Evolutionary conservation across 2,888 invertebrate species (phyloP).

Genomic region (Acleris literana): DNA sequence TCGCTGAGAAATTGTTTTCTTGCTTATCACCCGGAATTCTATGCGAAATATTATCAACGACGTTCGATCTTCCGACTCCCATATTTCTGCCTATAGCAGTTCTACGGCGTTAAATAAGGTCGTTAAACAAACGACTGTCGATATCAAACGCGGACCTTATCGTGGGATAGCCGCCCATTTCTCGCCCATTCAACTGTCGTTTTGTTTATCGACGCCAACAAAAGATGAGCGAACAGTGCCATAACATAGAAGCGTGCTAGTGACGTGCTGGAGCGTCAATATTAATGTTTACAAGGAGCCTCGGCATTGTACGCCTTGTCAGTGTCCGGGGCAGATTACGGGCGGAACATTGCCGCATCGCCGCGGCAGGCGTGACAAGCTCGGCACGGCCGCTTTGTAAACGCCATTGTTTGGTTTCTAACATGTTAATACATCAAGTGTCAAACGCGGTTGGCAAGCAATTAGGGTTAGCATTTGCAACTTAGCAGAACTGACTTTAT

Average conservation of each 20-base stretch:
- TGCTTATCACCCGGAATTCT: not conserved
- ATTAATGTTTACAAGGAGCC: conserved; percentile 34
- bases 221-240: conserved; percentile 29
- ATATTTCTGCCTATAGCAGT: conserved; percentile 15
- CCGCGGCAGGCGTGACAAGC: conserved; percentile 43
- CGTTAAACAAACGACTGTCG: conserved; percentile 21
- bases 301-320: conserved; percentile 42
- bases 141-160: conserved; percentile 13
- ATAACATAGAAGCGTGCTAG: conserved; percentile 27
- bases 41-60: not conserved
- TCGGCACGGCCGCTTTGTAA: conserved; percentile 14
- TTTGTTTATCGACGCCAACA: conserved; percentile 26
- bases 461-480: not conserved
- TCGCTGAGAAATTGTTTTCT: not conserved
- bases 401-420: conserved; percentile 20
- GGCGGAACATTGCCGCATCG: conserved; percentile 40
- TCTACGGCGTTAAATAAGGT: conserved; percentile 12
- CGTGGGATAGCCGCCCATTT: conserved; percentile 20
- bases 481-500: not conserved
- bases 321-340: conserved; percentile 48
- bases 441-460: conserved; percentile 4
- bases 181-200: conserved; percentile 22
- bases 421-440: conserved; percentile 15
- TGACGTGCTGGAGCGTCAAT: conserved; percentile 32
- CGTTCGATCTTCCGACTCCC: conserved; percentile 4